Evolutionary conservation across 2,888 invertebrate genomes (phyloP), one percentile per base, ranked within the genome.

Genomic region (Yponomeuta evonymella): DNA sequence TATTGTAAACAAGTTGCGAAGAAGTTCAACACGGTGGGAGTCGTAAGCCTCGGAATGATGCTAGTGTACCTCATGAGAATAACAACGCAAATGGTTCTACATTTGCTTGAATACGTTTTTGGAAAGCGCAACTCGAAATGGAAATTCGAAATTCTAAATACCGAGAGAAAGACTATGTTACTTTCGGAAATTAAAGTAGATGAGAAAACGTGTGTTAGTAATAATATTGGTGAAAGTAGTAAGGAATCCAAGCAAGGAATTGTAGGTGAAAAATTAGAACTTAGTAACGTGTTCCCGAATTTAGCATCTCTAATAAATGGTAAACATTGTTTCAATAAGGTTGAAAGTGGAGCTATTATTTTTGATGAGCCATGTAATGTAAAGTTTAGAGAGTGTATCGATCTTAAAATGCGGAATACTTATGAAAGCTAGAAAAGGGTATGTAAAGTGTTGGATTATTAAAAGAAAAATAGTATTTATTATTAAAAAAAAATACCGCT

Each of bases 51-150:
- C 75, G 76, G 78, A 71, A 72, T 79, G 71, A 78, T 80, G 75
- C 74, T 85, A 70, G 74, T 81, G 73, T 73, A 83, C 72, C 75
- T 87, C 67, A 77, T 87, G 75, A 81, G 83, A 74, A 74, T 82
- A 70, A 77, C 86, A 72, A 81, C 81, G 87, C 89, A 79, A 87
- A 86, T 89, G 85, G 85, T 89, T 86, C 83, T 90, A 86, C 87
- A 89, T 85, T 86, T 89, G 87, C 83, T 88, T 70, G 75, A 79
- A 75, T 83, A 82, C 77, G 81, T 88, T 75, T 74, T 83, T 48
- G 78, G 83, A 74, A 81, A 79, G 76, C 82, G 83, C 79, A 78
- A 79, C 73, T 75, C 79, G 73, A 76, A 72, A 71, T 75, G 73
- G 75, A 75, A 73, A 48, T 64, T 48, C 29, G 68, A 68, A 67